Evolutionary conservation across 1,140 invertebrate species (phyloP).

Genomic region (Drosophila subobscura): DNA sequence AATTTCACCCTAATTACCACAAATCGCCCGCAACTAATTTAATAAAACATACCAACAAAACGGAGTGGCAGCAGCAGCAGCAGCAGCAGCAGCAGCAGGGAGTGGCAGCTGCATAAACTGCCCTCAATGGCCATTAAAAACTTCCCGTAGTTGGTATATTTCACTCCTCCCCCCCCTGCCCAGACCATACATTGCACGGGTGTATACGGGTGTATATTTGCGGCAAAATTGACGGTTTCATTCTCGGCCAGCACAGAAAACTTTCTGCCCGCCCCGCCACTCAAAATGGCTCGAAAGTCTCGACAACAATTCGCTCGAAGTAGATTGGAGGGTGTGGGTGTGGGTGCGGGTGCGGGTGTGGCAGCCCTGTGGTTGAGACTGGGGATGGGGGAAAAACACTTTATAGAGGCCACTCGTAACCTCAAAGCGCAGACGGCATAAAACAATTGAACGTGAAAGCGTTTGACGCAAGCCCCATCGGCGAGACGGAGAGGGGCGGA

Average conservation of each 20-base stretch:
- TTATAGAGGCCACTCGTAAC: conserved; percentile 53
- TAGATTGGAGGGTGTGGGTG: not conserved
- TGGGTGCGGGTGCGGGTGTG: not conserved
- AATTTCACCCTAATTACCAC: conserved; percentile 74
- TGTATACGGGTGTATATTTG: conserved; percentile 44
- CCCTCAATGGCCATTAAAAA: conserved; percentile 76
- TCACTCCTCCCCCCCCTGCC: not conserved
- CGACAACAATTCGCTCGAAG: conserved; percentile 51
- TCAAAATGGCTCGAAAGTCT: conserved; percentile 50
- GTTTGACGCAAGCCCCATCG: conserved; percentile 41
- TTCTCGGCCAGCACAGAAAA: conserved; percentile 48
- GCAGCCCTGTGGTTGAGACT: too few relatives aligned
- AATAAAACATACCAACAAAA: conserved; percentile 73
- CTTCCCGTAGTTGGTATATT: conserved; percentile 42
- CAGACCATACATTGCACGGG: conserved; percentile 7
- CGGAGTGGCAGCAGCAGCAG: conserved; percentile 11
- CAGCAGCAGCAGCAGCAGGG: conserved; percentile 10
- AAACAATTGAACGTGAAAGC: conserved; percentile 73
- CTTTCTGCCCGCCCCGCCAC: conserved; percentile 50
- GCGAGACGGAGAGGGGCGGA: conserved; percentile 14
- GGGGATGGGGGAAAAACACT: conserved; percentile 30
- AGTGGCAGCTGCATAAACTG: conserved; percentile 75
- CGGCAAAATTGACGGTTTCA: conserved; percentile 68
- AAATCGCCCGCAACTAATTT: conserved; percentile 82
- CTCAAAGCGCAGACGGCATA: conserved; percentile 70